Evolutionary conservation across 2,888 invertebrate species (phyloP).

Genomic region (Drymonia ruficornis): DNA sequence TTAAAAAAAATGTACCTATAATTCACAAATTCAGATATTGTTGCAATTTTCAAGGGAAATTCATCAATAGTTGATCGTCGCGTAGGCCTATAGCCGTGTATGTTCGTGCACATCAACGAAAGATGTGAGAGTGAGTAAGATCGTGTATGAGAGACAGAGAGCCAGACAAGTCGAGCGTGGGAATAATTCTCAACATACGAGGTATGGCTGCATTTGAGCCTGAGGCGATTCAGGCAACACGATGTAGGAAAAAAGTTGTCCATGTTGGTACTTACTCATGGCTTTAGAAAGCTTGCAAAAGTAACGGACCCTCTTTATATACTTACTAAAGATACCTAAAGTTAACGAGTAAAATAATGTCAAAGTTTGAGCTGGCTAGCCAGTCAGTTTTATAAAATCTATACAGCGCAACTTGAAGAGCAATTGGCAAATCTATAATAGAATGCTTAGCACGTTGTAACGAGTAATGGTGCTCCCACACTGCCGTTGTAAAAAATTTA

Average conservation of each 20-base stretch:
- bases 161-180: slow-evolving; percentile 61
- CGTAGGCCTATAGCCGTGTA: slow-evolving; percentile 10
- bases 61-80: neutral
- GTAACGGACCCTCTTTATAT: slow-evolving; percentile 42
- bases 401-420: too few relatives aligned
- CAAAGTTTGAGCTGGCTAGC: too few relatives aligned
- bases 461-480: too few relatives aligned
- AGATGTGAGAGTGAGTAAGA: slow-evolving; percentile 33
- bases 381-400: too few relatives aligned
- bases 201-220: slow-evolving; percentile 54
- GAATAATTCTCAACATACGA: slow-evolving; percentile 52
- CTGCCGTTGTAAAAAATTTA: too few relatives aligned
- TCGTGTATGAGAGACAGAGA: slow-evolving; percentile 37
- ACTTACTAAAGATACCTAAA: neutral
- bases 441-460: too few relatives aligned
- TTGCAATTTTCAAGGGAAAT: neutral
- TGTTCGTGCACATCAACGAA: slow-evolving; percentile 31
- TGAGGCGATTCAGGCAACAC: slow-evolving; percentile 54
- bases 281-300: slow-evolving; percentile 51
- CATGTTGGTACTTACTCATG: slow-evolving; percentile 46
- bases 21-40: too few relatives aligned
- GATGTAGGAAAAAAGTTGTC: slow-evolving; percentile 56
- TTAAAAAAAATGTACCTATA: too few relatives aligned
- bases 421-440: too few relatives aligned
- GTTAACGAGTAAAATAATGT: too few relatives aligned